phyloP scores from a whole-genome alignment of 2,113 vertebrate genomes.

The Sterna hirundo region DNA sequence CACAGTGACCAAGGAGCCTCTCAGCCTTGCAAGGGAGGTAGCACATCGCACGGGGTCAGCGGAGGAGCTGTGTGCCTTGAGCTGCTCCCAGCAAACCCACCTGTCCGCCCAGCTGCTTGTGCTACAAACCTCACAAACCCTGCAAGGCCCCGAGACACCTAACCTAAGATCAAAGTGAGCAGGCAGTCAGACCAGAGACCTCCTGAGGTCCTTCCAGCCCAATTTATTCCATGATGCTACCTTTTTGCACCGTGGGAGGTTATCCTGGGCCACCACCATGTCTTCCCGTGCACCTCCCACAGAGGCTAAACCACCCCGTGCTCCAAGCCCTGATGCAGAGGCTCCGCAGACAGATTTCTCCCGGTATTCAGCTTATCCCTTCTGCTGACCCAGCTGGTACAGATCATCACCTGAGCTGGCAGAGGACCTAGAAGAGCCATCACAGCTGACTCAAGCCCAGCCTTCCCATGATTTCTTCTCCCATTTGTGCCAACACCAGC shows the following conservation, averaged over 20 bases:
- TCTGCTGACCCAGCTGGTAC: background rate
- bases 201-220: background rate
- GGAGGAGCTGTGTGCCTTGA: background rate
- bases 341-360: background rate
- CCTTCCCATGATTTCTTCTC: background rate
- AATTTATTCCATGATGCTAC: background rate
- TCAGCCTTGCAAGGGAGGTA: background rate
- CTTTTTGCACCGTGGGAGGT: background rate
- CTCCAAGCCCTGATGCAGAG: background rate
- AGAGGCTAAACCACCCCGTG: background rate
- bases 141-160: background rate
- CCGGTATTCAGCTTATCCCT: background rate
- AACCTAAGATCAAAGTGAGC: background rate
- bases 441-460: background rate
- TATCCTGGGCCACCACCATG: background rate
- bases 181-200: background rate
- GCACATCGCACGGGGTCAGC: accelerated
- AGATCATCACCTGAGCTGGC: background rate
- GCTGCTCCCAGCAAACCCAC: background rate
- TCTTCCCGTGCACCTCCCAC: background rate
- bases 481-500: background rate
- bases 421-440: background rate
- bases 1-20: background rate
- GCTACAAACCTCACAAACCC: background rate
- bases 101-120: background rate